phyloP scores from a whole-genome alignment of 2,113 vertebrate genomes.

The Cathartes aura region DNA sequence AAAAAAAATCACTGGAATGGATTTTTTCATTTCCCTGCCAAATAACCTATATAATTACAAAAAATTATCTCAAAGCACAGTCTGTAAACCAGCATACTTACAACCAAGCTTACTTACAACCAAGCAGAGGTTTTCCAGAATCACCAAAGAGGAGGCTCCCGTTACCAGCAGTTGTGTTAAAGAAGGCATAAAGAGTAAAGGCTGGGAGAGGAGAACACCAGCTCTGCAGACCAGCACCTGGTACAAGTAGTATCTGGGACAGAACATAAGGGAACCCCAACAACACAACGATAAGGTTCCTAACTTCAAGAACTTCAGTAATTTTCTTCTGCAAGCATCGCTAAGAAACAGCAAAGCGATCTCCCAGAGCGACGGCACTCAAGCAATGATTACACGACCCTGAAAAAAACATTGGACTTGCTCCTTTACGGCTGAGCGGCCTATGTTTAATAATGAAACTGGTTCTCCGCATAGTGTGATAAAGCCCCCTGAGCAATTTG shows the following conservation, averaged over 20 bases:
- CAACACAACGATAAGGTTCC: no score
- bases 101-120: neutral
- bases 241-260: neutral
- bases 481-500: neutral
- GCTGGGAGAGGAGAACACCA: neutral
- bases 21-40: neutral
- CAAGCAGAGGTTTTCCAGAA: neutral
- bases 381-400: neutral
- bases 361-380: no score
- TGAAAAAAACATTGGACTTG: neutral
- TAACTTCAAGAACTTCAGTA: neutral
- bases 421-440: neutral
- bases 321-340: rapidly evolving
- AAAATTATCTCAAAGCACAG: neutral
- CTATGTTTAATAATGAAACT: neutral
- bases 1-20: neutral
- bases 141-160: neutral
- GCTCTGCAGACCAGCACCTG: neutral
- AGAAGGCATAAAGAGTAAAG: no score
- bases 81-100: neutral
- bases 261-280: neutral
- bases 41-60: neutral
- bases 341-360: rapidly evolving
- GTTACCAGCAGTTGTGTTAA: rapidly evolving
- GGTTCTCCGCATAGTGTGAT: neutral